These are phyloP conservation scores for Polypedilum vanderplanki DNA, from an alignment of 1,140 invertebrate species.

Conservation along the genomic window DNA sequence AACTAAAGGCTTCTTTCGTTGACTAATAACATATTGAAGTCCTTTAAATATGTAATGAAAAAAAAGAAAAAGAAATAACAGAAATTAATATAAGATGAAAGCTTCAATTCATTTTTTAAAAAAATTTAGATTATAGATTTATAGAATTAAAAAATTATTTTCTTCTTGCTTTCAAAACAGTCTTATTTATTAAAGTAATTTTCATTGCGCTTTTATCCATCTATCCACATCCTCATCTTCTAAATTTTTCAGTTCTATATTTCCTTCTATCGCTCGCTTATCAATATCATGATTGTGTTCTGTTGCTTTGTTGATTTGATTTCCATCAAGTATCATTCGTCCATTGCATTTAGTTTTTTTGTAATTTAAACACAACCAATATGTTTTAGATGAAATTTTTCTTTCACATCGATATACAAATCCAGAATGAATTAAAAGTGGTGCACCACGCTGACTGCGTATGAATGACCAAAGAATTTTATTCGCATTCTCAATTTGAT, in stretches of 20 bases:
- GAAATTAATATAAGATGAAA: background rate
- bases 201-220: background rate
- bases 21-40: slow-evolving; percentile 33
- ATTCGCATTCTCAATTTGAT: background rate
- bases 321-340: slow-evolving; percentile 29
- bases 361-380: slow-evolving; percentile 30
- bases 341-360: slow-evolving; percentile 30
- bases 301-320: slow-evolving; percentile 28
- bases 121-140: background rate
- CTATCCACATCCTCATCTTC: background rate
- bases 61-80: background rate
- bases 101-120: background rate
- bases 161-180: background rate
- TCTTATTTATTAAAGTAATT: background rate
- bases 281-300: slow-evolving; percentile 27
- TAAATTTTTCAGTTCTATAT: background rate
- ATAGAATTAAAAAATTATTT: background rate
- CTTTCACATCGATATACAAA: slow-evolving; percentile 29
- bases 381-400: background rate
- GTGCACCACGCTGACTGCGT: slow-evolving; percentile 27
- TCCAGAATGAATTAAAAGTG: slow-evolving; percentile 7
- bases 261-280: background rate
- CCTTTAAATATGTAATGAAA: slow-evolving; percentile 12
- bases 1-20: slow-evolving; percentile 33
- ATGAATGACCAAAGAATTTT: background rate